phyloP scores from a whole-genome alignment of 2,797 vertebrate species.

The Geotrypetes seraphini region DNA sequence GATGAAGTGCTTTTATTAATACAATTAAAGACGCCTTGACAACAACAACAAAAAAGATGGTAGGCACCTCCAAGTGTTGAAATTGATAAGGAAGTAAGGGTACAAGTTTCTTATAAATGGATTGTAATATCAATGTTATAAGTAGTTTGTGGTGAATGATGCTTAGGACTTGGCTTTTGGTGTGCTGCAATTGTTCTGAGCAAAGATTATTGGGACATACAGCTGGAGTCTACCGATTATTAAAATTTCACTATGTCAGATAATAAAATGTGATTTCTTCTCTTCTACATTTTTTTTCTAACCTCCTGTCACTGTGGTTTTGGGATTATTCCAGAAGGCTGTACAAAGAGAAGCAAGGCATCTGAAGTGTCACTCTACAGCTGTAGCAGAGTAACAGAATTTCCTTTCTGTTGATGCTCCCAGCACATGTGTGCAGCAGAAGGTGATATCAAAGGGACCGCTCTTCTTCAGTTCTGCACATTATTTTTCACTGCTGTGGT shows the following conservation, averaged over 20 bases:
- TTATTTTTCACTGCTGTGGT: conserved; percentile 59
- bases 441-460: conserved; percentile 75
- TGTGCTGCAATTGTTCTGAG: conserved; percentile 8
- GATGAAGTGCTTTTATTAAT: conserved; percentile 71
- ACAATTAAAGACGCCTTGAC: conserved; percentile 75
- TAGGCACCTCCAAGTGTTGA: no score
- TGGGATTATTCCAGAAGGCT: conserved; percentile 79
- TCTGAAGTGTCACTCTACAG: conserved; percentile 84
- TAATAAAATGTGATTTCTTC: conserved; percentile 68
- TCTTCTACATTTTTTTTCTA: conserved; percentile 54
- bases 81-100: no score
- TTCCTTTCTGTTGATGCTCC: conserved; percentile 67
- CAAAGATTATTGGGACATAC: conserved; percentile 29
- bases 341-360: conserved; percentile 79
- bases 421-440: conserved; percentile 82
- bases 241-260: conserved; percentile 64
- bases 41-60: no score
- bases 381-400: conserved; percentile 68
- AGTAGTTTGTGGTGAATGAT: neutral
- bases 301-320: conserved; percentile 84
- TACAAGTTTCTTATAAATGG: no score
- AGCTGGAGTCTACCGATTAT: conserved; percentile 29
- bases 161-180: conserved; percentile 3
- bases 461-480: conserved; percentile 54
- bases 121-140: neutral